A percentile compares a stretch with the other conserved stretches of the same genome.
These are phyloP conservation scores for Colius striatus DNA, from an alignment of 2,113 vertebrate species.

Conservation along the genomic window DNA sequence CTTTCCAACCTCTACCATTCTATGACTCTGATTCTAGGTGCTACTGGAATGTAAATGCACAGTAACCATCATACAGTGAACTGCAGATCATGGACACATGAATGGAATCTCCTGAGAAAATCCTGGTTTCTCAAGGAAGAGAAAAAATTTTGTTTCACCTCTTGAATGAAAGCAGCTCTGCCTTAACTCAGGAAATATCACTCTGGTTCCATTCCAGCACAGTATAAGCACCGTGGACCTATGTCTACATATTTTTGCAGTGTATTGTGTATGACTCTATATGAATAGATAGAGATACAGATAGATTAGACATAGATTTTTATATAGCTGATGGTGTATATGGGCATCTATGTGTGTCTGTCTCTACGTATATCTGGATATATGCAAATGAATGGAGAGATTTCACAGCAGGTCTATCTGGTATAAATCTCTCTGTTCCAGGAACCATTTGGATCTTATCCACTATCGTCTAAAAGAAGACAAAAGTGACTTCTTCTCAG, in stretches of 20 bases:
- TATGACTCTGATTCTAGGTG: no score
- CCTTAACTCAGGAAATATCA: not conserved
- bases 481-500: not conserved
- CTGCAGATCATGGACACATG: not conserved
- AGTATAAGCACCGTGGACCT: not conserved
- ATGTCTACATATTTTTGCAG: not conserved
- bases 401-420: not conserved
- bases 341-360: not conserved
- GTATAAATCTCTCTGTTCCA: not conserved
- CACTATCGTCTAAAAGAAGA: not conserved
- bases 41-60: not conserved
- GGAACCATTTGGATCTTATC: not conserved
- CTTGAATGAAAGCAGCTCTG: not conserved
- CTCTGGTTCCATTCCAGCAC: not conserved
- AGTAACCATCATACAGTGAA: not conserved
- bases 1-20: no score
- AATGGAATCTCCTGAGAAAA: not conserved
- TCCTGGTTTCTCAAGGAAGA: not conserved
- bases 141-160: not conserved
- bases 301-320: not conserved
- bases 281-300: not conserved
- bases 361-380: not conserved
- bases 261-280: not conserved
- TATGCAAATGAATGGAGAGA: not conserved
- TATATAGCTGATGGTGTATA: not conserved